A percentile compares a stretch with the other conserved stretches of the same genome.
phyloP scores from a whole-genome alignment of 2,797 vertebrate genomes.

The Pangasius larnaudii region DNA sequence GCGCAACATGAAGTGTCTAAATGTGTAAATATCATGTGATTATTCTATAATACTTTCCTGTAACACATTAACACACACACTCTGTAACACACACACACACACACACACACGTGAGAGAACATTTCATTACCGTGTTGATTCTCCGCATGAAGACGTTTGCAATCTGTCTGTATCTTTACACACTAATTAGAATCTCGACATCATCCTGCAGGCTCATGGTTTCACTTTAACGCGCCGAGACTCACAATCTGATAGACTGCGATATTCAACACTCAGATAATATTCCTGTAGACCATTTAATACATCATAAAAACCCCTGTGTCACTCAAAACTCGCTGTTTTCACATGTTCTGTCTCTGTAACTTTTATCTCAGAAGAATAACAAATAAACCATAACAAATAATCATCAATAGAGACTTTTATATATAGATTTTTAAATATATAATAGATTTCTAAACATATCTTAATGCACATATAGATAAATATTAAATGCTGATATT shows the following conservation, averaged over 20 bases:
- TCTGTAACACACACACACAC: too few relatives aligned
- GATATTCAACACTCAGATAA: background rate
- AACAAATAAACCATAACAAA: background rate
- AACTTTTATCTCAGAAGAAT: background rate
- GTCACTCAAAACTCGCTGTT: background rate
- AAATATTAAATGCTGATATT: background rate
- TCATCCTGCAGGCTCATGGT: background rate
- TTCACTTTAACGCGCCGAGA: background rate
- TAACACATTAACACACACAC: background rate
- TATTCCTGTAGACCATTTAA: too few relatives aligned
- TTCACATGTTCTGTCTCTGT: background rate
- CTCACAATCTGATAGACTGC: background rate
- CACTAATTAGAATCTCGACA: background rate
- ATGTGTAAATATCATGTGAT: background rate
- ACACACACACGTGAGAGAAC: background rate
- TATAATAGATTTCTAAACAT: background rate
- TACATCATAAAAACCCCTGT: background rate
- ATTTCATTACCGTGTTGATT: background rate
- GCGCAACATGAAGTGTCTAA: background rate
- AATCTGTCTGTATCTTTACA: background rate
- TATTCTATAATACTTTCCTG: background rate
- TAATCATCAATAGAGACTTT: background rate
- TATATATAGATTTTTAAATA: background rate
- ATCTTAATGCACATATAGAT: background rate
- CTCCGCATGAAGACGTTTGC: background rate